Conservation (phyloP, 2,113 vertebrate genomes). For the Oxygymnocypris stewartii region DNA sequence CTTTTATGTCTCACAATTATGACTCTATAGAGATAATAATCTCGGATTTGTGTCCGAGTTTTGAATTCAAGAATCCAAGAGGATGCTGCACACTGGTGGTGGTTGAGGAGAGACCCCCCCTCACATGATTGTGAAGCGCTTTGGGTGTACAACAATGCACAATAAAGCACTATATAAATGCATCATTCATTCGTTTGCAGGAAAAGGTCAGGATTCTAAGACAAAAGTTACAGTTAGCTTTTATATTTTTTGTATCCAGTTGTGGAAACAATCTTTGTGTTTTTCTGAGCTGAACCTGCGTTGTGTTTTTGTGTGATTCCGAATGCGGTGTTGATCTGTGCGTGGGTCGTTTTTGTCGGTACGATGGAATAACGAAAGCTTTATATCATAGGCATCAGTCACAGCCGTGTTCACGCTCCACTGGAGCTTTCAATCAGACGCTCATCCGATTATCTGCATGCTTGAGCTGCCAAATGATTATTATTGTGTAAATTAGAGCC, state of each 20-base stretch:
- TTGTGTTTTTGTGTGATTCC: too few relatives aligned
- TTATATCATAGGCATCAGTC: conserved; percentile 33
- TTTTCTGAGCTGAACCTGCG: background rate
- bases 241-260: background rate
- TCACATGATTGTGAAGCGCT: too few relatives aligned
- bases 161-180: too few relatives aligned
- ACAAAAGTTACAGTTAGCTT: background rate
- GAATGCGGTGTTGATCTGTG: background rate
- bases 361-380: conserved; percentile 5
- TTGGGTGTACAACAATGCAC: too few relatives aligned
- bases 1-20: too few relatives aligned
- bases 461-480: conserved; percentile 67
- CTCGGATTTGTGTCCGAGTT: too few relatives aligned
- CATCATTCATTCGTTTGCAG: too few relatives aligned
- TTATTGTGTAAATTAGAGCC: conserved; percentile 60
- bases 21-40: too few relatives aligned
- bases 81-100: too few relatives aligned
- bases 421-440: conserved; percentile 60
- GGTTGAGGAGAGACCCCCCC: too few relatives aligned
- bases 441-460: conserved; percentile 69
- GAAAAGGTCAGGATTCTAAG: too few relatives aligned
- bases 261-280: background rate
- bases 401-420: conserved; percentile 30
- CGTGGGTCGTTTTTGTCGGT: background rate
- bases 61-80: too few relatives aligned